Percentiles rank a stretch among this genome's conserved stretches.
phyloP scores from a whole-genome alignment of 2,888 invertebrate genomes.

The Dorcus parallelipipedus region DNA sequence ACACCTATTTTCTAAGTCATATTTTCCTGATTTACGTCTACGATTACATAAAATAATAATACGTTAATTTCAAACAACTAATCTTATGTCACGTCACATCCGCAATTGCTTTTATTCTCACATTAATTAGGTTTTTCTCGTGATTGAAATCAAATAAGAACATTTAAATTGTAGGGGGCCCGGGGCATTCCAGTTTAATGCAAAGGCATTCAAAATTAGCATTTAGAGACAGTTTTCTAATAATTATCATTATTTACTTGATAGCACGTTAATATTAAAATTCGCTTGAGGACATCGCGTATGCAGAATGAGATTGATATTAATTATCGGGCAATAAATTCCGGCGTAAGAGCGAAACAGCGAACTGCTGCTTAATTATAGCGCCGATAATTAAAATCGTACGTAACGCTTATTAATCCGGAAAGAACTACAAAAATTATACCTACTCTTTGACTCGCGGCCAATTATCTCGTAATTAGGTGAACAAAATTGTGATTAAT shows the following conservation, averaged over 20 bases:
- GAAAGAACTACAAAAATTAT: slow-evolving; percentile 39
- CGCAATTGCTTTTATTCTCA: neutral
- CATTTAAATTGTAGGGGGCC: neutral
- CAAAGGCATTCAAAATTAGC: slow-evolving; percentile 6
- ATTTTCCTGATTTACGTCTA: too few relatives aligned
- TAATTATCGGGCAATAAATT: slow-evolving; percentile 32
- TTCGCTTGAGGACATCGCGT: slow-evolving; percentile 3
- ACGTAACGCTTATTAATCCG: slow-evolving; percentile 35
- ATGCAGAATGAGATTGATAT: slow-evolving; percentile 33
- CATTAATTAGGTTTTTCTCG: neutral
- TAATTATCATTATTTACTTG: slow-evolving; percentile 10
- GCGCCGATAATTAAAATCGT: slow-evolving; percentile 38
- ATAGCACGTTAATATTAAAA: slow-evolving; percentile 9
- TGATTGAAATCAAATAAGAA: slow-evolving; percentile 2
- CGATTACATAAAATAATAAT: too few relatives aligned
- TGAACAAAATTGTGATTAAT: slow-evolving; percentile 24
- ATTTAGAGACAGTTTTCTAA: slow-evolving; percentile 11
- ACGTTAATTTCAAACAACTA: too few relatives aligned
- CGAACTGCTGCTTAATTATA: slow-evolving; percentile 36
- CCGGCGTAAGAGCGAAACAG: slow-evolving; percentile 9
- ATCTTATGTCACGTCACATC: neutral
- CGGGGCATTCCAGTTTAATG: neutral
- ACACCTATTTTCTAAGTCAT: too few relatives aligned
- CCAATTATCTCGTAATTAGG: slow-evolving; percentile 20
- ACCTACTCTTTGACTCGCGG: slow-evolving; percentile 27